These are phyloP conservation scores for Oncorhynchus keta DNA, from an alignment of 2,113 vertebrate genomes.

Conservation along the genomic window DNA sequence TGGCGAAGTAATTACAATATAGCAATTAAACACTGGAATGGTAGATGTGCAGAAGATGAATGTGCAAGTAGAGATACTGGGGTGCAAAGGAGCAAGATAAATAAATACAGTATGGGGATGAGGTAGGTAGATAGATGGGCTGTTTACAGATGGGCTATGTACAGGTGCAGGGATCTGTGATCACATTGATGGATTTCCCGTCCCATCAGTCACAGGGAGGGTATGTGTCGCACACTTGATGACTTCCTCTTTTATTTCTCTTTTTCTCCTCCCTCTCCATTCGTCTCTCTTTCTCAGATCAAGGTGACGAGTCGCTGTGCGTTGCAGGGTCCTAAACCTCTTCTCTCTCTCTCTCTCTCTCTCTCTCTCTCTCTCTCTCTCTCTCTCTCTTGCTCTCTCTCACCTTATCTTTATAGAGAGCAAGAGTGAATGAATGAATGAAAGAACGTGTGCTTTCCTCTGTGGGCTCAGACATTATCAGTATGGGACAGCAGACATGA, in stretches of 20 bases:
- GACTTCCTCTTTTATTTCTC: background rate
- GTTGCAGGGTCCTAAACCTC: slow-evolving; percentile 71
- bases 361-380: too few species aligned
- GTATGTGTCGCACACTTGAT: slow-evolving; percentile 63
- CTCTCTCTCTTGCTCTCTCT: too few species aligned
- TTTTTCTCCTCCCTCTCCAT: background rate
- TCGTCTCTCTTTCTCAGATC: slow-evolving; percentile 68
- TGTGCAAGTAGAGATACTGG: too few species aligned
- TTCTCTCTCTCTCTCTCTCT: too few species aligned
- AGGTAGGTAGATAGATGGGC: too few species aligned
- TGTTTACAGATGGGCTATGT: too few species aligned
- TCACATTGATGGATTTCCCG: slow-evolving; percentile 65
- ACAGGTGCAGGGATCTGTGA: too few species aligned
- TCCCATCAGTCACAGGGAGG: slow-evolving; percentile 89
- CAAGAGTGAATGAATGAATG: background rate
- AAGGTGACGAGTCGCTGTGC: slow-evolving; percentile 75
- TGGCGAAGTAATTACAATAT: too few species aligned
- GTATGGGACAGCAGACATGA: background rate
- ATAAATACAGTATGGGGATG: too few species aligned
- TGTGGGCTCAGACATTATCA: background rate
- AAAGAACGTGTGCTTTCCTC: background rate
- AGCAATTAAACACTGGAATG: too few species aligned
- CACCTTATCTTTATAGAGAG: background rate
- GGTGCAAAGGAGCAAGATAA: too few species aligned
- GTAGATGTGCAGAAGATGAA: too few species aligned